phyloP scores from a whole-genome alignment of 2,888 invertebrate genomes.

The Callimorpha dominula region DNA sequence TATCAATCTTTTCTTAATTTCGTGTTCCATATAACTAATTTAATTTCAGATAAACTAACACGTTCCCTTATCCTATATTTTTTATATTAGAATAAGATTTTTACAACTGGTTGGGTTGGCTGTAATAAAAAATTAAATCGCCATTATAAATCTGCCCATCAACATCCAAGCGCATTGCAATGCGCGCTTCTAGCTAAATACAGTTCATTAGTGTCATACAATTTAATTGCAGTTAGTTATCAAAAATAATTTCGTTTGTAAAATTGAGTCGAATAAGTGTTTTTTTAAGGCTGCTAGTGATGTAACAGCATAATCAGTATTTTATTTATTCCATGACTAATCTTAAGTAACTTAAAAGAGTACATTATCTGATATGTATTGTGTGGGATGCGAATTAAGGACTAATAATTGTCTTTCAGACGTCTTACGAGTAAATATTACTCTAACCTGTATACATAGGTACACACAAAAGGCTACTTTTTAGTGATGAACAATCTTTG shows the following conservation, averaged over 20 bases:
- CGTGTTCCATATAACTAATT: background rate
- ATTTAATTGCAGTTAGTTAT: background rate
- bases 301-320: background rate
- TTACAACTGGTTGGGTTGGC: too few species aligned
- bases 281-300: background rate
- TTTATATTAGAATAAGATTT: background rate
- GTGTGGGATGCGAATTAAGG: background rate
- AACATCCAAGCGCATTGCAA: constrained; percentile 50
- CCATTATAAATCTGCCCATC: constrained; percentile 53
- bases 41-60: background rate
- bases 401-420: background rate
- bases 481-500: too few species aligned
- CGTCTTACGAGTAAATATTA: too few species aligned
- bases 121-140: constrained; percentile 17
- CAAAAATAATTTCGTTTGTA: background rate
- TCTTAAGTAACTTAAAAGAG: background rate
- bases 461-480: too few species aligned
- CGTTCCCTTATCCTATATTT: background rate
- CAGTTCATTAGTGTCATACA: background rate
- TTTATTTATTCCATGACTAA: background rate
- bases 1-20: too few species aligned
- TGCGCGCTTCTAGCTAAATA: constrained; percentile 13
- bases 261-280: background rate
- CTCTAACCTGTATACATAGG: too few species aligned
- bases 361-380: background rate